Conservation (phyloP, 2,113 vertebrate species). For the Pontoporia blainvillei region DNA sequence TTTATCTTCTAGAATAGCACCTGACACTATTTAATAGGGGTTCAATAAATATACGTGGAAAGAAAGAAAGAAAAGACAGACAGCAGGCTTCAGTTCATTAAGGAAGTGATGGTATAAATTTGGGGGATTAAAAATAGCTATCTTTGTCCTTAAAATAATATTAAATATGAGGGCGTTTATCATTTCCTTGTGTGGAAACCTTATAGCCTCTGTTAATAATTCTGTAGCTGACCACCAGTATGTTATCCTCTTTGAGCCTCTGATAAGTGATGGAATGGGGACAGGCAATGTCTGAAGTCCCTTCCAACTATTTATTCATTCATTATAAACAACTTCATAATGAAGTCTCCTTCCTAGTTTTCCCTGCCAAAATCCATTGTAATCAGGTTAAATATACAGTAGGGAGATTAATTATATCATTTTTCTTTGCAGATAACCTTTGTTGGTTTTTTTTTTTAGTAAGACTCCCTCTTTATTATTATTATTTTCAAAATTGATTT, state of each 20-base stretch:
- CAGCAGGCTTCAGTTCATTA: neutral
- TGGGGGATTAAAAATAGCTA: neutral
- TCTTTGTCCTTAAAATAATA: neutral
- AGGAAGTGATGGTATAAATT: neutral
- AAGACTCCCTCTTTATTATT: too few relatives aligned
- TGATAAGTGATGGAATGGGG: neutral
- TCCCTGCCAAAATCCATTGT: neutral
- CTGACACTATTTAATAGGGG: neutral
- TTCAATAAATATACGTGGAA: neutral
- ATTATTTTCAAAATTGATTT: too few relatives aligned
- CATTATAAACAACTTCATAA: neutral
- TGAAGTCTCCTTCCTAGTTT: neutral
- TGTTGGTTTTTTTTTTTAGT: neutral
- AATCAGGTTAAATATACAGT: neutral
- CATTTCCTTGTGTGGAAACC: neutral
- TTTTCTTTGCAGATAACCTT: neutral
- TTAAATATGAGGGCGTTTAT: neutral
- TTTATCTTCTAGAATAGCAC: neutral
- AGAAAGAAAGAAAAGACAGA: neutral
- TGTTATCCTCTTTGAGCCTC: neutral
- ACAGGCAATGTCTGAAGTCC: neutral
- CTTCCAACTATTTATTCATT: neutral
- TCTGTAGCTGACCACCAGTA: neutral
- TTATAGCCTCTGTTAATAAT: neutral
- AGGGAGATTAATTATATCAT: neutral